phyloP scores from a whole-genome alignment of 92 coral and sea anemone species.

The Pocillopora grandis region DNA sequence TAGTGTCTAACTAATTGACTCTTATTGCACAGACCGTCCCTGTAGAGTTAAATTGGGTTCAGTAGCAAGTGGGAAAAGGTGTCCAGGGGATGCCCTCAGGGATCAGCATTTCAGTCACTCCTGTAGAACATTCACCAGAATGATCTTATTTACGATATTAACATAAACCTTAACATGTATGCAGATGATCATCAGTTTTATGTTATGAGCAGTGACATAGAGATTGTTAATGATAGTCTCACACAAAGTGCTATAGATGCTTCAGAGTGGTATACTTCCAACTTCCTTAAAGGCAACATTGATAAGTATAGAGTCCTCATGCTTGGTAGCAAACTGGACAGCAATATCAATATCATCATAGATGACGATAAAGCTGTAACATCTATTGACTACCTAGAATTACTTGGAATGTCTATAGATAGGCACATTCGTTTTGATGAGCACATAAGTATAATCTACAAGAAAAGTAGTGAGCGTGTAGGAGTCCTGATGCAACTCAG shows the following conservation, averaged over 20 bases:
- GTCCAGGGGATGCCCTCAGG: constrained; percentile 36
- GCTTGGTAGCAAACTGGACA: too few species aligned
- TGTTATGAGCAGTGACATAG: not conserved
- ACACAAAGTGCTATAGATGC: not conserved
- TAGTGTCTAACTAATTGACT: constrained; percentile 1
- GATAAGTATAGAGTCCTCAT: too few species aligned
- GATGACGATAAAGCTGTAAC: not conserved
- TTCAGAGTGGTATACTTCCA: too few species aligned
- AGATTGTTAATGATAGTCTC: not conserved
- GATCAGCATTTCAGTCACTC: constrained; percentile 21
- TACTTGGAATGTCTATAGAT: not conserved
- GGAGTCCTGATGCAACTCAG: constrained; percentile 1
- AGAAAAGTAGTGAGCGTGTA: not conserved
- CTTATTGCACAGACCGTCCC: constrained; percentile 8
- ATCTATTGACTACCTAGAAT: not conserved
- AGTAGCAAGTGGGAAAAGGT: constrained; percentile 7
- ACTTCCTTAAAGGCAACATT: too few species aligned
- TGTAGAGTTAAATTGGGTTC: constrained; percentile 16
- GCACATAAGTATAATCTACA: not conserved
- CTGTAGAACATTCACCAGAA: constrained; percentile 28
- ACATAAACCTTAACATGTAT: constrained; percentile 13
- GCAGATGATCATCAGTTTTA: constrained; percentile 45
- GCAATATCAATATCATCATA: too few species aligned
- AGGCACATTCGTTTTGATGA: not conserved
- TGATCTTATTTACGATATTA: constrained; percentile 14